These are phyloP conservation scores for Euwallacea similis DNA, from an alignment of 1,140 invertebrate species.

Conservation along the genomic window DNA sequence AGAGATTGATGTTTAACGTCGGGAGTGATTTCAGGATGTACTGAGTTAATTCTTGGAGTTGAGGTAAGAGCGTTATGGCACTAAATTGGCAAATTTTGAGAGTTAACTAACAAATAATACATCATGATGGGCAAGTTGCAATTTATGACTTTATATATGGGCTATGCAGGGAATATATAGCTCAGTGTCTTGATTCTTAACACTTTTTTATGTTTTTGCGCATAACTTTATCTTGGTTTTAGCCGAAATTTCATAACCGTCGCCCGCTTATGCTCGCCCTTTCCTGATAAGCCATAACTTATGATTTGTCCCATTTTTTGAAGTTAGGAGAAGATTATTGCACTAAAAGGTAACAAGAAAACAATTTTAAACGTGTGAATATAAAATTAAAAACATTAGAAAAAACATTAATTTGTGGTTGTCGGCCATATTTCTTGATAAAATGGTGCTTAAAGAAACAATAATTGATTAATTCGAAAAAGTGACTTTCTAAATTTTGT, in stretches of 20 bases:
- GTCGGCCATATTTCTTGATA: not conserved
- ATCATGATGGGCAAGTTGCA: too few species aligned
- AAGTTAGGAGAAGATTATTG: not conserved
- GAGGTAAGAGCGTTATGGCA: conserved; percentile 28
- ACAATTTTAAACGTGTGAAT: too few species aligned
- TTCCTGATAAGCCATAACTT: conserved; percentile 5
- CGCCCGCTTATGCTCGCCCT: conserved; percentile 1
- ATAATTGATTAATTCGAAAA: not conserved
- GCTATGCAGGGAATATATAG: too few species aligned
- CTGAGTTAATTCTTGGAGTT: conserved; percentile 20
- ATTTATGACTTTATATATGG: too few species aligned
- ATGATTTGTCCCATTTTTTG: not conserved
- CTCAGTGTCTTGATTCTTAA: too few species aligned
- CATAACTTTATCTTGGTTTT: conserved; percentile 17
- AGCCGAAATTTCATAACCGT: conserved; percentile 11
- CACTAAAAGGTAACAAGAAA: too few species aligned
- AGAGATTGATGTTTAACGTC: conserved; percentile 73
- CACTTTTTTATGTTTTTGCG: too few species aligned
- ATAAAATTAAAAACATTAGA: too few species aligned
- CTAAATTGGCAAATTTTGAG: too few species aligned
- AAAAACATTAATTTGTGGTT: too few species aligned
- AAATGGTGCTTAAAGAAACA: too few species aligned
- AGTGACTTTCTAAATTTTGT: conserved; percentile 48
- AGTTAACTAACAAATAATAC: too few species aligned
- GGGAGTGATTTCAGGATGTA: conserved; percentile 27